Evolutionary conservation across 2,888 invertebrate species (phyloP).

Genomic region (Drosophila rellima): DNA sequence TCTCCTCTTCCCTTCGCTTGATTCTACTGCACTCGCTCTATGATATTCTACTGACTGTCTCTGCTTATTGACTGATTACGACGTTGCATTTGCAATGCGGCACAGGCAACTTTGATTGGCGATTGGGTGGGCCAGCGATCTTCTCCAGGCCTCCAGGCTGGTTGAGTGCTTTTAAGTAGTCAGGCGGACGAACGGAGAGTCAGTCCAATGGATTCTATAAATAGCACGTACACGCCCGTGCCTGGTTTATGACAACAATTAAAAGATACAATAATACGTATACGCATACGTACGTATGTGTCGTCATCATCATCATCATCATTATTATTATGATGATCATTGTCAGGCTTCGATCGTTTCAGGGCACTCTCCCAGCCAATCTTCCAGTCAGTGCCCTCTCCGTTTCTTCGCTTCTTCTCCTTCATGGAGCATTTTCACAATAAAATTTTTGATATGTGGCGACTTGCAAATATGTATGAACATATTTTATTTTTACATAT

Average conservation of each 20-base stretch:
- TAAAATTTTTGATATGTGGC: slow-evolving; percentile 36
- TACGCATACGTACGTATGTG: slow-evolving; percentile 6
- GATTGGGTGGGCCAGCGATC: slow-evolving; percentile 42
- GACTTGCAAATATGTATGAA: slow-evolving; percentile 21
- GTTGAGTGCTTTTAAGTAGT: background rate
- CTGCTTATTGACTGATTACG: slow-evolving; percentile 44
- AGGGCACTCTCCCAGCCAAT: slow-evolving; percentile 20
- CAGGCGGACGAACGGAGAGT: slow-evolving; percentile 10
- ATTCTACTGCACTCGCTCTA: background rate
- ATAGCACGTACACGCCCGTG: slow-evolving; percentile 37
- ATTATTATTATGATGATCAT: slow-evolving; percentile 23
- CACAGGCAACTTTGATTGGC: slow-evolving; percentile 22
- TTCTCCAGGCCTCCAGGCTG: slow-evolving; percentile 4
- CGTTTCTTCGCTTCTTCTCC: background rate
- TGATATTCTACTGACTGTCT: background rate
- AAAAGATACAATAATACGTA: slow-evolving; percentile 39
- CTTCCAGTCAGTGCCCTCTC: slow-evolving; percentile 23
- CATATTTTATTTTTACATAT: slow-evolving; percentile 63
- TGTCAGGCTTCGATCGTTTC: slow-evolving; percentile 37
- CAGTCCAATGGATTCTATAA: slow-evolving; percentile 43
- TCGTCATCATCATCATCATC: slow-evolving; percentile 19
- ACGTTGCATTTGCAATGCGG: slow-evolving; percentile 32
- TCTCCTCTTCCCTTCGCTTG: background rate
- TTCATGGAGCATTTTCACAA: slow-evolving; percentile 17
- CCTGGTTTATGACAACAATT: slow-evolving; percentile 59